phyloP scores from a whole-genome alignment of 2,888 invertebrate species.

The Merodon equestris region DNA sequence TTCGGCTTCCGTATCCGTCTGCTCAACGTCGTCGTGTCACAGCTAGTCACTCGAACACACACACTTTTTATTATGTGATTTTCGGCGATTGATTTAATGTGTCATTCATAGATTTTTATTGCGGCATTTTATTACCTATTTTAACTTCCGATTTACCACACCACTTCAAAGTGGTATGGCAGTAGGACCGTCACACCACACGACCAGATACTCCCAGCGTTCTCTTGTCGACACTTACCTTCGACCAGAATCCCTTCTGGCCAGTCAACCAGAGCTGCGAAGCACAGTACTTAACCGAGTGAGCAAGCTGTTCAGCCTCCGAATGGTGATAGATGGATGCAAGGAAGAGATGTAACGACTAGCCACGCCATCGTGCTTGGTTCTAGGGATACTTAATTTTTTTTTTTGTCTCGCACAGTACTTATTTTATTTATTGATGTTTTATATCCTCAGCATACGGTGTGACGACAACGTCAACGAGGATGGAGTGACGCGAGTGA shows the following conservation, averaged over 20 bases:
- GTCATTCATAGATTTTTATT: constrained; percentile 79
- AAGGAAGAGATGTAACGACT: too few relatives aligned
- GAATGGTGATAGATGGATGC: not conserved
- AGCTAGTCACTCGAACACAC: constrained; percentile 24
- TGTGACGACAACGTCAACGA: constrained; percentile 19
- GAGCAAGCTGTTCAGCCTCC: constrained; percentile 40
- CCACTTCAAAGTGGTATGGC: constrained; percentile 73
- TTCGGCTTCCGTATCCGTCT: not conserved
- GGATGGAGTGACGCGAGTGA: constrained; percentile 32
- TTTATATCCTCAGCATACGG: constrained; percentile 60
- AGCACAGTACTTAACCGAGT: constrained; percentile 55
- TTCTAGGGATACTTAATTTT: constrained; percentile 66
- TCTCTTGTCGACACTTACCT: constrained; percentile 35
- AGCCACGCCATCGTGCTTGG: constrained; percentile 55
- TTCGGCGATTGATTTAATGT: constrained; percentile 79
- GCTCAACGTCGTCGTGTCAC: not conserved
- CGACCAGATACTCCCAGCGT: constrained; percentile 14
- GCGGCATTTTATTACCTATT: constrained; percentile 78
- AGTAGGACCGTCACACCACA: constrained; percentile 72
- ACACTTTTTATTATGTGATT: constrained; percentile 73
- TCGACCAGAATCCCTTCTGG: constrained; percentile 59
- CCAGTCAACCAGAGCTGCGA: constrained; percentile 36
- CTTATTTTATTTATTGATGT: constrained; percentile 69
- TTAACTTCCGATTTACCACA: constrained; percentile 79
- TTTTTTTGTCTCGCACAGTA: constrained; percentile 70